phyloP scores from a whole-genome alignment of 2,797 vertebrate species.

The Cichlasoma orientale region DNA sequence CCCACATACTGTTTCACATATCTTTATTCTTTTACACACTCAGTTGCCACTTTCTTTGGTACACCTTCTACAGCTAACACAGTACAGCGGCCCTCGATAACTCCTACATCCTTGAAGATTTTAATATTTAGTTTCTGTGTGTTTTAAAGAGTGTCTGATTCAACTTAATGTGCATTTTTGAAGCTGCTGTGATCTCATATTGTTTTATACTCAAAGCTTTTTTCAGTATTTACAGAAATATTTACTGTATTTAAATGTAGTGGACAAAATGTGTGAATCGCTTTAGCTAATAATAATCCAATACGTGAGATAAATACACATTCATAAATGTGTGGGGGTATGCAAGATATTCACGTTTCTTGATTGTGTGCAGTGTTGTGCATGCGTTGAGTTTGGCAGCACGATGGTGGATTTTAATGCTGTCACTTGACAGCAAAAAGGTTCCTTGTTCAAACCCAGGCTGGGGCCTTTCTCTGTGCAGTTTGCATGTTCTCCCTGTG shows the following conservation, averaged over 20 bases:
- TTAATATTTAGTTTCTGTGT: background rate
- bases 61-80: background rate
- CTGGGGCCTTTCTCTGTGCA: no score
- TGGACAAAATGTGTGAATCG: background rate
- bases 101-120: background rate
- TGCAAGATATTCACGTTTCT: background rate
- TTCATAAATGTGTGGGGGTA: background rate
- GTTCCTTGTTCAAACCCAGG: background rate
- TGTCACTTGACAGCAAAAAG: background rate
- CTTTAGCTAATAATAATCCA: background rate
- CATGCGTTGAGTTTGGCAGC: background rate
- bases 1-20: constrained; percentile 10
- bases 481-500: no score
- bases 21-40: constrained; percentile 12
- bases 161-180: background rate
- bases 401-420: background rate
- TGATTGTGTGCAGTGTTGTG: no score
- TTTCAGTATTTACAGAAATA: background rate
- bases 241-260: background rate
- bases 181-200: background rate
- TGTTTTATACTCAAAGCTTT: background rate
- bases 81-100: background rate
- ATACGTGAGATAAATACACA: background rate
- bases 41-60: background rate
- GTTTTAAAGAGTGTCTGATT: background rate